These are phyloP conservation scores for Pomacea maculata DNA, from an alignment of 1,140 invertebrate genomes.

Conservation along the genomic window DNA sequence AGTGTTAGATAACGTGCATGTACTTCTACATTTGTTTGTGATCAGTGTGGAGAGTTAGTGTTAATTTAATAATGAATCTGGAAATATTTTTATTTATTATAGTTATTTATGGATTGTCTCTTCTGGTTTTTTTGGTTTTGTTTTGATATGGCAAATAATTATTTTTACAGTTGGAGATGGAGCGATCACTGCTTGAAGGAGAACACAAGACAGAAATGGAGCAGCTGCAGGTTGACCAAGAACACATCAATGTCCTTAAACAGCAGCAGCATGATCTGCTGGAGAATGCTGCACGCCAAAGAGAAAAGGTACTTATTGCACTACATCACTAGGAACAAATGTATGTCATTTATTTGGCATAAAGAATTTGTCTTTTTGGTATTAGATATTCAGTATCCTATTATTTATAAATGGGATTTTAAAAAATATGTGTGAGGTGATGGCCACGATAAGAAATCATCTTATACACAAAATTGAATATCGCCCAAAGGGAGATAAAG, in stretches of 20 bases:
- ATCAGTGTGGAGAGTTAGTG: no score
- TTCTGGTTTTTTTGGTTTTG: background rate
- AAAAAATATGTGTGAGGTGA: no score
- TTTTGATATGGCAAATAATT: background rate
- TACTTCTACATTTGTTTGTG: no score
- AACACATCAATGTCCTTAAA: constrained; percentile 66
- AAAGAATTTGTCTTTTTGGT: no score
- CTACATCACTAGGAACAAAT: background rate
- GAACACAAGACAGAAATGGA: constrained; percentile 82
- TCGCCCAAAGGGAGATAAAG: no score
- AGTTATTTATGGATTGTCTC: background rate
- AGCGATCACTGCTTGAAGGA: constrained; percentile 82
- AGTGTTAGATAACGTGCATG: no score
- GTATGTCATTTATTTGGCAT: no score
- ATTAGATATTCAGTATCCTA: no score
- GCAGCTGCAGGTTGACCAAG: constrained; percentile 76
- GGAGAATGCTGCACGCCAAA: constrained; percentile 47
- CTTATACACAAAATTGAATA: no score
- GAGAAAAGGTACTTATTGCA: constrained; percentile 52
- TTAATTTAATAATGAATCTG: no score
- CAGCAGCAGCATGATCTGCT: constrained; percentile 50
- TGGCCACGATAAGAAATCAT: no score
- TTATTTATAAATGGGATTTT: no score
- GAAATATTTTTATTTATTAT: constrained; percentile 3
- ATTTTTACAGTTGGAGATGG: constrained; percentile 79